phyloP scores from a whole-genome alignment of 1,140 invertebrate genomes.

The Semibalanus balanoides region DNA sequence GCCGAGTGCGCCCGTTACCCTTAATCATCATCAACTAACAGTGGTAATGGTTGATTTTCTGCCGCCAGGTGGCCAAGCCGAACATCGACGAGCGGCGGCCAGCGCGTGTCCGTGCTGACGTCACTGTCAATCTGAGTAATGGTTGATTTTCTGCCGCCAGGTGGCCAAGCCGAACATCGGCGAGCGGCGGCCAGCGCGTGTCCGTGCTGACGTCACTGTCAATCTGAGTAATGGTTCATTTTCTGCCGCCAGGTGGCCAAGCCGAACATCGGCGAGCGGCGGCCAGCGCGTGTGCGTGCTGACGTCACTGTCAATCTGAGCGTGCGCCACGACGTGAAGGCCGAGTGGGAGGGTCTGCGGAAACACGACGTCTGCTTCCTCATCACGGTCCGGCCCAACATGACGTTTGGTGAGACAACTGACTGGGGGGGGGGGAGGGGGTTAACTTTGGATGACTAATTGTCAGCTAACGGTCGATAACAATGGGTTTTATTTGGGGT shows the following conservation, averaged over 20 bases:
- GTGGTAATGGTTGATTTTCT: conserved; percentile 10
- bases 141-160: conserved; percentile 6
- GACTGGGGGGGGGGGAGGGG: not conserved
- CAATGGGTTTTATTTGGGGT: not conserved
- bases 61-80: conserved; percentile 51
- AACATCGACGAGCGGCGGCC: conserved; percentile 43
- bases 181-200: conserved; percentile 19
- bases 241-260: conserved; percentile 36
- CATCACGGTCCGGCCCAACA: conserved; percentile 68
- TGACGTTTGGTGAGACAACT: conserved; percentile 17
- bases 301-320: conserved; percentile 87
- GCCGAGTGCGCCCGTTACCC: not conserved
- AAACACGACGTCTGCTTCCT: conserved; percentile 98
- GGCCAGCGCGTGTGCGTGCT: conserved; percentile 83
- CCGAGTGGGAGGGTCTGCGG: conserved; percentile 90
- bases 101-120: too few relatives aligned
- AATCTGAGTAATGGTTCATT: conserved; percentile 28
- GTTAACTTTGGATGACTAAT: too few relatives aligned
- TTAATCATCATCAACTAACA: not conserved
- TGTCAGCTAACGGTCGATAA: not conserved
- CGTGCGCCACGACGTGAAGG: conserved; percentile 75
- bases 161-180: conserved; percentile 72
- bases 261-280: conserved; percentile 64
- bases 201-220: too few relatives aligned
- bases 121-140: too few relatives aligned